phyloP scores from a whole-genome alignment of 2,113 vertebrate genomes.

The Amia ocellicauda region DNA sequence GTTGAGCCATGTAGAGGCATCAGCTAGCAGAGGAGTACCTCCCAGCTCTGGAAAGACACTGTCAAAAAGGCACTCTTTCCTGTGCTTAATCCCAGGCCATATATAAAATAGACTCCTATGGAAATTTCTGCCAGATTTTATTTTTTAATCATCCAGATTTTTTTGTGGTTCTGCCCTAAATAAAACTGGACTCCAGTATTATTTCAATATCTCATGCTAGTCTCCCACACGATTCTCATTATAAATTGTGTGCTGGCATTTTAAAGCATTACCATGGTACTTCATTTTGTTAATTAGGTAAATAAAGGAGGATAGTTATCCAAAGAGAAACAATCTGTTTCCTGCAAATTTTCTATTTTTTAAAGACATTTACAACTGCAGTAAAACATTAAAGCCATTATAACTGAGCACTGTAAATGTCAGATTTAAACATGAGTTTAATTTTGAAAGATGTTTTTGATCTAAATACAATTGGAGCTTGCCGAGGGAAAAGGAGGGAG shows the following conservation, averaged over 20 bases:
- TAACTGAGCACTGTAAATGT: not conserved
- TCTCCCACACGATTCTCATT: not conserved
- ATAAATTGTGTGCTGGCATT: constrained; percentile 11
- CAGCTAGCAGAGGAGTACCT: not conserved
- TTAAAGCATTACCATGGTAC: not conserved
- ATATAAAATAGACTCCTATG: not conserved
- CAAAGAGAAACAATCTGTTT: not conserved
- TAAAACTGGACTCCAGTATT: not conserved
- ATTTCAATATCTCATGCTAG: not conserved
- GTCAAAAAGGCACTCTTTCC: constrained; percentile 17
- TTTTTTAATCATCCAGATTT: constrained; percentile 21
- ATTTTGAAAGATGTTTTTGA: constrained; percentile 6
- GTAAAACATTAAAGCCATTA: not conserved
- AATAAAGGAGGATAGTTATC: not conserved
- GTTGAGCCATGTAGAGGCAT: not conserved
- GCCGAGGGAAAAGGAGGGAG: not conserved
- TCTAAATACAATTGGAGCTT: not conserved
- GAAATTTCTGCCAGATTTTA: not conserved
- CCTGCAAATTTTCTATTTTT: not conserved
- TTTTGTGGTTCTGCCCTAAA: not conserved
- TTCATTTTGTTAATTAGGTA: constrained; percentile 14
- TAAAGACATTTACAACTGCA: not conserved
- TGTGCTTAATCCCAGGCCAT: constrained; percentile 10
- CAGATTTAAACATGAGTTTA: not conserved
- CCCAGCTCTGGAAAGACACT: constrained; percentile 3